Conservation (phyloP, 2,113 vertebrate genomes). For the Petaurus breviceps region DNA sequence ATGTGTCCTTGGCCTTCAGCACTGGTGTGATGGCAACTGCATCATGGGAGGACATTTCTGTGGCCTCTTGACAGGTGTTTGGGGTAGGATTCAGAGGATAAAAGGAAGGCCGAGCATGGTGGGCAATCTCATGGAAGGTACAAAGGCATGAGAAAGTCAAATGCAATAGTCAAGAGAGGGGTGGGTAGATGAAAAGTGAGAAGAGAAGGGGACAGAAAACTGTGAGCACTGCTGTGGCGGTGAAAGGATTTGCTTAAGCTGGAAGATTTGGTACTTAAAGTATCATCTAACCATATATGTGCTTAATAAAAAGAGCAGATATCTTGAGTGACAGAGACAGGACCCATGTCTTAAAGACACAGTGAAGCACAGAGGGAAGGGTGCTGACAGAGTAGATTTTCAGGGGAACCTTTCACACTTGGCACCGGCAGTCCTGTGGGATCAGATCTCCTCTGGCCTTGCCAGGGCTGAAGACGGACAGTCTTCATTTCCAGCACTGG, state of each 20-base stretch:
- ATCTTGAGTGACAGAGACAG: constrained; percentile 19
- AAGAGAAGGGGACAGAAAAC: neutral
- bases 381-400: constrained; percentile 37
- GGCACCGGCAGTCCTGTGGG: neutral
- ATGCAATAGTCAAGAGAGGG: neutral
- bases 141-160: neutral
- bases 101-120: neutral
- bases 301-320: constrained; percentile 49
- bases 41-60: neutral
- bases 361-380: constrained; percentile 24
- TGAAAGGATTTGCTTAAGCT: neutral
- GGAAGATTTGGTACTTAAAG: neutral
- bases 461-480: neutral
- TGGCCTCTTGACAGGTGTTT: neutral
- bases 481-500: neutral
- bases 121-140: too few relatives aligned
- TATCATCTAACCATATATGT: neutral
- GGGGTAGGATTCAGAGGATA: neutral
- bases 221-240: neutral
- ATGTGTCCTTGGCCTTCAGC: neutral
- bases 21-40: neutral
- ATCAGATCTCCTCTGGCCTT: constrained; percentile 25
- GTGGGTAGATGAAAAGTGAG: neutral
- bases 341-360: constrained; percentile 1
- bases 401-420: neutral